These are phyloP conservation scores for Gadus macrocephalus DNA, from an alignment of 2,113 vertebrate species.

Conservation along the genomic window DNA sequence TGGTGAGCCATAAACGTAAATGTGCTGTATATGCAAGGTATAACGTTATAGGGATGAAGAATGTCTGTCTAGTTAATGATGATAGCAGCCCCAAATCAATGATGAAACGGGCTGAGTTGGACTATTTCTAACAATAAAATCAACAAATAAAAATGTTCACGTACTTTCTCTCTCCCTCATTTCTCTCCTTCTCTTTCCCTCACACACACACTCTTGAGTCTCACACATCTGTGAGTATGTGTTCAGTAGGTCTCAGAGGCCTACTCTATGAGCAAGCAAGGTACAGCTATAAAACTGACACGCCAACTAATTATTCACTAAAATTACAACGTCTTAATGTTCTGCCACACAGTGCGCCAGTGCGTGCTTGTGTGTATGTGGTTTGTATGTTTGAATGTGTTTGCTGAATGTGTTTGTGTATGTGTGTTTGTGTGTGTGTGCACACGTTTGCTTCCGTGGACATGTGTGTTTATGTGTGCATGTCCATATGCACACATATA, in stretches of 20 bases:
- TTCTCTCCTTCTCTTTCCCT: neutral
- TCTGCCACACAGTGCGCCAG: slow-evolving; percentile 37
- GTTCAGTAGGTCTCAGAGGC: slow-evolving; percentile 64
- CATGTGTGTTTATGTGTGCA: neutral
- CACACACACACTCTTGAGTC: slow-evolving; percentile 4
- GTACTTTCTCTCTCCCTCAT: neutral
- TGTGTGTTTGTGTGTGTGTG: slow-evolving; percentile 4
- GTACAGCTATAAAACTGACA: slow-evolving; percentile 77
- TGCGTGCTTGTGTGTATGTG: slow-evolving; percentile 8
- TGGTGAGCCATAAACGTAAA: slow-evolving; percentile 43
- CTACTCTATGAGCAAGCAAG: slow-evolving; percentile 60
- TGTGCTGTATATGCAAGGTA: slow-evolving; percentile 41
- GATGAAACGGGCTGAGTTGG: slow-evolving; percentile 48
- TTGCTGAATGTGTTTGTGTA: slow-evolving; percentile 3
- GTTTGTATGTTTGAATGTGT: too few species aligned
- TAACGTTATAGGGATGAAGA: slow-evolving; percentile 34
- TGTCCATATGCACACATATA: too few species aligned
- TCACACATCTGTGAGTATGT: slow-evolving; percentile 8
- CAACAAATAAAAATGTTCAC: slow-evolving; percentile 36
- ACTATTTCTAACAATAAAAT: slow-evolving; percentile 59
- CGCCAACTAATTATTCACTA: slow-evolving; percentile 74
- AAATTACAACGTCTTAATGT: slow-evolving; percentile 79
- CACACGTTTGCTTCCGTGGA: neutral
- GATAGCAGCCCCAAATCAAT: slow-evolving; percentile 35
- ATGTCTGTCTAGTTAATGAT: slow-evolving; percentile 43